Base-by-base conservation (phyloP, 2,113 vertebrate genomes). In the Calyptommatus sinebrachiatus region DNA sequence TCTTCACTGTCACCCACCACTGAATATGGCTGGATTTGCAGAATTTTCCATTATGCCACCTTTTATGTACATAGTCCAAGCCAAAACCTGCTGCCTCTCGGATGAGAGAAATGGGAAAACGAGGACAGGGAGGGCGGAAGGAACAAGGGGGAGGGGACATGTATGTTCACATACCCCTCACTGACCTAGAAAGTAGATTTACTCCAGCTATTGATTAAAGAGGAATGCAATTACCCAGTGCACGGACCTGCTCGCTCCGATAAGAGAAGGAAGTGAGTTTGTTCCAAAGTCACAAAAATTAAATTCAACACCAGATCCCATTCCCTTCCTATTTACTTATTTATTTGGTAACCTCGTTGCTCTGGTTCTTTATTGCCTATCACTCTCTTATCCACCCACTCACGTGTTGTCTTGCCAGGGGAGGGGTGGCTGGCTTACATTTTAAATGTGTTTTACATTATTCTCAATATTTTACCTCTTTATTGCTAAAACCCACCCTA, bases 141-240 rank as follows among this genome's bases (percentile, higher is more conserved):
- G 53, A 57, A 57, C 8, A 9, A 71, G 22, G 29, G 21, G 66
- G 65, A 70, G 20, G 29, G 45, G 41, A 12, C 35, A 22, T 26
- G 57, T 24, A 31, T 28, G 20, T 35, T 46, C 65, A 48, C 31
- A 48, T n/a, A 73, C 45, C 7, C 48, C 53, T 2, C 66, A 41
- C 26, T 75, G 79, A 81, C 79, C 79, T 81, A 81, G 79, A 80
- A 80, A 80, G 71, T 57, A 80, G 79, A 67, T 74, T 75, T 81
- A 81, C 71, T 81, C 71, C 65, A 69, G 79, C 79, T 81, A 81
- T 81, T 75, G 79, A 81, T 81, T 75, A 74, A 81, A 75, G 63
- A 22, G 53, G 26, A 75, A 81, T 81, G 79, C 79, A 81, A 81
- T 81, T 81, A 81, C 63, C 48, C 65, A 28, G 63, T 10, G 61